phyloP scores from a whole-genome alignment of 1,140 invertebrate genomes.

The Drosophila nigrodunni region DNA sequence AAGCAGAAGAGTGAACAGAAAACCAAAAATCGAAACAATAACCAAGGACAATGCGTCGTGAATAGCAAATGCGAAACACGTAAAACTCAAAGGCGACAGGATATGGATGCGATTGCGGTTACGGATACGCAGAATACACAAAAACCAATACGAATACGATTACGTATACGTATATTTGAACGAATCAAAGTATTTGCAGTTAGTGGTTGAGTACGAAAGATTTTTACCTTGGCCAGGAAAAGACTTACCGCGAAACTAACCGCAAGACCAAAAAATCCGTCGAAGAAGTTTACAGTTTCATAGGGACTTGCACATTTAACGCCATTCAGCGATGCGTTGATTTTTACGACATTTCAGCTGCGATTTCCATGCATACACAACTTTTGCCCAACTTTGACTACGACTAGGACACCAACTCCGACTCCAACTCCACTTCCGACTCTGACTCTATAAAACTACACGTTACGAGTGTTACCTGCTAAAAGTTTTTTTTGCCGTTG shows the following conservation, averaged over 20 bases:
- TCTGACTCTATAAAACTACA: constrained; percentile 76
- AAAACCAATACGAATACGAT: constrained; percentile 35
- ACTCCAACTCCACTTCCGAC: not conserved
- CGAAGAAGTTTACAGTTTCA: constrained; percentile 47
- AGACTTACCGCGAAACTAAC: constrained; percentile 54
- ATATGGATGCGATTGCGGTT: constrained; percentile 51
- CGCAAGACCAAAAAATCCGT: constrained; percentile 64
- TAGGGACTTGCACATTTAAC: constrained; percentile 57
- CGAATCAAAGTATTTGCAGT: constrained; percentile 3
- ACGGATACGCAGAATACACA: constrained; percentile 47
- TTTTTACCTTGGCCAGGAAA: constrained; percentile 34
- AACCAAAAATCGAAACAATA: constrained; percentile 15
- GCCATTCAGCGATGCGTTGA: constrained; percentile 65
- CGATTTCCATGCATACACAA: constrained; percentile 56
- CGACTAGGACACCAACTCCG: constrained; percentile 27
- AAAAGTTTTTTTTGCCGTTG: constrained; percentile 55
- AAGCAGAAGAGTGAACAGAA: constrained; percentile 1
- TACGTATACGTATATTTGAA: not conserved
- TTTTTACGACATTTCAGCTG: constrained; percentile 73
- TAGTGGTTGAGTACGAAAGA: constrained; percentile 24
- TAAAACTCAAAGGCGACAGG: constrained; percentile 50
- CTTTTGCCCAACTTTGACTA: constrained; percentile 39
- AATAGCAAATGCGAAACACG: constrained; percentile 67
- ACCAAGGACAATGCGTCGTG: constrained; percentile 45
- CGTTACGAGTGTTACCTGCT: constrained; percentile 59